Conservation (phyloP, 2,888 invertebrate species). For the Brachyopa scutellaris region DNA sequence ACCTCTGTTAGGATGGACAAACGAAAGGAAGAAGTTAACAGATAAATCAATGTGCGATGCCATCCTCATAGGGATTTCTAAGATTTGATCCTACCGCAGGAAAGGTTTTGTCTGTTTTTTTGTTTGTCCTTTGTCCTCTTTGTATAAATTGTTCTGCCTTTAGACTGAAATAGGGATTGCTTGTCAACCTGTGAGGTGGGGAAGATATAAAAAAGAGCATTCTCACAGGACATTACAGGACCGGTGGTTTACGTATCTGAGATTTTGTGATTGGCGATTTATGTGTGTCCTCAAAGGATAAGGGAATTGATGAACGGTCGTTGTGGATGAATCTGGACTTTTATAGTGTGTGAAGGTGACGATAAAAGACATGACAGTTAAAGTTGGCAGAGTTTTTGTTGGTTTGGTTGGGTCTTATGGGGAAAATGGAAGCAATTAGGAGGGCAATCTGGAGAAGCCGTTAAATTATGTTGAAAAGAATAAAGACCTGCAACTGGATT, state of each 20-base stretch:
- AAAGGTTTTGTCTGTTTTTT: constrained; percentile 11
- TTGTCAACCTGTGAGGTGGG: constrained; percentile 10
- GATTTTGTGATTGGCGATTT: constrained; percentile 24
- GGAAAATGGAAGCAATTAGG: too few relatives aligned
- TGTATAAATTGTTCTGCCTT: constrained; percentile 15
- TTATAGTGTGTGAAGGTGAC: too few relatives aligned
- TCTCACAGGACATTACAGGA: constrained; percentile 5
- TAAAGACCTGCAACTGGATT: too few relatives aligned
- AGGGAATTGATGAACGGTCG: constrained; percentile 16
- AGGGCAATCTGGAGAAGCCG: too few relatives aligned
- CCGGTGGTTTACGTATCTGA: constrained; percentile 5
- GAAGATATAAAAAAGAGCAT: background rate
- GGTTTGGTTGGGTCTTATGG: too few relatives aligned
- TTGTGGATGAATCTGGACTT: background rate
- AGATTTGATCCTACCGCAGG: constrained; percentile 21
- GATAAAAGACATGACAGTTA: too few relatives aligned
- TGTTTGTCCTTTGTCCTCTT: background rate
- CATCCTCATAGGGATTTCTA: constrained; percentile 13
- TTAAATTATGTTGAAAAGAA: too few relatives aligned
- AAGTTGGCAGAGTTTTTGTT: too few relatives aligned
- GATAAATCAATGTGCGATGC: constrained; percentile 49
- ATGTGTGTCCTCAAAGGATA: constrained; percentile 34
- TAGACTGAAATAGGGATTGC: background rate
- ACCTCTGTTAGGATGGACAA: background rate
- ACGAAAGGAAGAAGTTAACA: constrained; percentile 23